Conservation (phyloP, 1,140 invertebrate species). For the Choristoneura fumiferana region DNA sequence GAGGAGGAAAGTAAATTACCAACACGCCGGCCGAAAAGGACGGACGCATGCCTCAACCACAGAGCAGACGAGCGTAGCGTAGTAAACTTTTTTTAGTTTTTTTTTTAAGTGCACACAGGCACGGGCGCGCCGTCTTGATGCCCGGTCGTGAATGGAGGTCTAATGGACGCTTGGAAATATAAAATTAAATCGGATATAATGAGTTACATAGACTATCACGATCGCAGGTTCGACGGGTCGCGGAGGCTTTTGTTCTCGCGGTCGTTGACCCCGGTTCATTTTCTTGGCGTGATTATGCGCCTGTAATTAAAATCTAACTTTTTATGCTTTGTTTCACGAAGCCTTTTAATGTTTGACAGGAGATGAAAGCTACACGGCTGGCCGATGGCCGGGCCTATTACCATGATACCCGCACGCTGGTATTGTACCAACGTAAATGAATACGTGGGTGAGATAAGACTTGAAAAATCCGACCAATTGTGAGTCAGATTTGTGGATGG, state of each 20-base stretch:
- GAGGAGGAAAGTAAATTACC: constrained; percentile 42
- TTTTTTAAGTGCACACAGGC: constrained; percentile 42
- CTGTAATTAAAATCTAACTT: constrained; percentile 52
- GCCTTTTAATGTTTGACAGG: constrained; percentile 17
- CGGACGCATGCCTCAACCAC: constrained; percentile 29
- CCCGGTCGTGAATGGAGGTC: constrained; percentile 57
- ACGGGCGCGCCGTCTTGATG: constrained; percentile 50
- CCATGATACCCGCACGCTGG: background rate
- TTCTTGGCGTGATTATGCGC: constrained; percentile 25
- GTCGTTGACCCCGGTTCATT: constrained; percentile 44
- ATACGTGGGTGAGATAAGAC: no score
- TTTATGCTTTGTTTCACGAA: constrained; percentile 16
- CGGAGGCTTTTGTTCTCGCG: constrained; percentile 56
- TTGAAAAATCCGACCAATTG: no score
- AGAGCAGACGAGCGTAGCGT: constrained; percentile 36
- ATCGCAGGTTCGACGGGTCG: constrained; percentile 50
- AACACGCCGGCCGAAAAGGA: constrained; percentile 41
- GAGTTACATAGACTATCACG: constrained; percentile 66
- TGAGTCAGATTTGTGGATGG: no score
- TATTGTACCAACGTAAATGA: no score
- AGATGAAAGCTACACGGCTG: constrained; percentile 12
- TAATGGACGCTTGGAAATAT: constrained; percentile 67
- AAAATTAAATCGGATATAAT: constrained; percentile 68
- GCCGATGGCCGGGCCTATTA: constrained; percentile 2
- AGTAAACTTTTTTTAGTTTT: constrained; percentile 27